A percentile compares a stretch with the other conserved stretches of the same genome.
These are phyloP conservation scores for Cephus nigrinus DNA, from an alignment of 2,888 invertebrate genomes.

Conservation along the genomic window DNA sequence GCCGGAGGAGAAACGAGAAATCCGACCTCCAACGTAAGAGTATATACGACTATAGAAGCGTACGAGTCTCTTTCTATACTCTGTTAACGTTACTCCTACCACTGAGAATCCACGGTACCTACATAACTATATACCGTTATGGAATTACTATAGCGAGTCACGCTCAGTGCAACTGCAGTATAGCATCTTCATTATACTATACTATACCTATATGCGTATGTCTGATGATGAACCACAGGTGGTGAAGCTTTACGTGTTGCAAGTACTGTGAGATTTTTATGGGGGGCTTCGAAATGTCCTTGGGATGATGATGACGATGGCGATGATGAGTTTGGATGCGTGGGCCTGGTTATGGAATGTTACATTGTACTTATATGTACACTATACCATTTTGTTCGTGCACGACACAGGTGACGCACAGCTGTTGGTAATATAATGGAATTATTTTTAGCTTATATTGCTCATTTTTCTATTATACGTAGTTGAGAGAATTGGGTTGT, in stretches of 20 bases:
- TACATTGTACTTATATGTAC: not conserved
- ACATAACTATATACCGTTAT: not conserved
- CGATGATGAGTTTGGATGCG: not conserved
- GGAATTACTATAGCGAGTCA: not conserved
- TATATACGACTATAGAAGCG: not conserved
- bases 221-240: not conserved
- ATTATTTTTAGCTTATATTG: not conserved
- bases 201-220: not conserved
- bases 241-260: not conserved
- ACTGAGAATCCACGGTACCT: not conserved
- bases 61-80: not conserved
- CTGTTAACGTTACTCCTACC: not conserved
- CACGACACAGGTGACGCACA: not conserved
- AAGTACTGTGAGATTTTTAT: not conserved
- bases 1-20: constrained; percentile 30
- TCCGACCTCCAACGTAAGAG: not conserved
- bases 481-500: not conserved
- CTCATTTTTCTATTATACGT: not conserved
- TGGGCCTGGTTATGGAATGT: not conserved
- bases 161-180: not conserved
- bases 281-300: not conserved
- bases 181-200: not conserved
- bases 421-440: not conserved
- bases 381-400: not conserved
- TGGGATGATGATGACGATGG: not conserved